Conservation (phyloP, 1,140 invertebrate genomes). For the Schlechtendalia chinensis region DNA sequence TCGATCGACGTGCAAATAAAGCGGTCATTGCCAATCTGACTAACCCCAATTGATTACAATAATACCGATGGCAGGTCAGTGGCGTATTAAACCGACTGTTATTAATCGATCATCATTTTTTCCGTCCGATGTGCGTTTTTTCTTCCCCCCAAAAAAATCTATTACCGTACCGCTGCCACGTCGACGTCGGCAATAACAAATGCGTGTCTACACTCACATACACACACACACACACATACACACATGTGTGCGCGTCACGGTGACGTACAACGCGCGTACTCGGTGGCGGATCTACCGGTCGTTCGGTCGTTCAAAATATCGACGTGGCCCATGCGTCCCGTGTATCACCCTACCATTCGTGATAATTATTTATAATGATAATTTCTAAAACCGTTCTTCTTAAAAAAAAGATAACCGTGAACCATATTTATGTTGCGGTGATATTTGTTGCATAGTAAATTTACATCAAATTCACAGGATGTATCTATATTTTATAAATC, state of each 20-base stretch:
- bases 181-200: conserved; percentile 1
- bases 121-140: background rate
- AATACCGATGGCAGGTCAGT: background rate
- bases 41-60: conserved; percentile 14
- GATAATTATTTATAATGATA: too few species aligned
- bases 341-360: background rate
- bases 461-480: too few species aligned
- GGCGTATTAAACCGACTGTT: background rate
- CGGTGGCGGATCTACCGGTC: too few species aligned
- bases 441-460: too few species aligned
- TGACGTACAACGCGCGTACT: too few species aligned
- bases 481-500: too few species aligned
- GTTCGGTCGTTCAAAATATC: background rate
- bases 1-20: background rate
- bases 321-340: background rate
- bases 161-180: background rate
- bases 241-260: too few species aligned
- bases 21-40: background rate
- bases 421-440: too few species aligned
- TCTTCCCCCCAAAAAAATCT: background rate
- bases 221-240: too few species aligned
- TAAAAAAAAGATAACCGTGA: too few species aligned
- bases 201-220: background rate
- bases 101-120: conserved; percentile 5
- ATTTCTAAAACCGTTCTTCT: too few species aligned